phyloP scores from a whole-genome alignment of 64 coral and sea anemone genomes.

The Porites australiensis region DNA sequence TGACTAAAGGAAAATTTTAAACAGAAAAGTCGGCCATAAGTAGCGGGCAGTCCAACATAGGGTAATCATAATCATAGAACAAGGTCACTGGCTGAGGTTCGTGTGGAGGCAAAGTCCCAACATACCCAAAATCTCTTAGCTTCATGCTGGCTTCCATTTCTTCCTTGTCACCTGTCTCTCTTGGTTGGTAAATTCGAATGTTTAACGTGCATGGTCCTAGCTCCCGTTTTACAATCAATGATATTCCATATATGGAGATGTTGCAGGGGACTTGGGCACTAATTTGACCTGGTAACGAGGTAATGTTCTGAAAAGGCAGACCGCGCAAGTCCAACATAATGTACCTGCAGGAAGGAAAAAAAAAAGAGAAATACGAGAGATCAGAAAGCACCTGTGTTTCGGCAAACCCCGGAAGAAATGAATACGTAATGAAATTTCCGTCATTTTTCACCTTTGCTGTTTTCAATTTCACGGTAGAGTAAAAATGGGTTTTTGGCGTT shows the following conservation, averaged over 20 bases:
- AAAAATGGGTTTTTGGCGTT: no score
- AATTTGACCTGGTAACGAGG: slow-evolving; percentile 16
- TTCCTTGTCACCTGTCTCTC: slow-evolving; percentile 31
- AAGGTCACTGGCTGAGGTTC: slow-evolving; percentile 32
- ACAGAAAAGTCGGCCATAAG: slow-evolving; percentile 67
- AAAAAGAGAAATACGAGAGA: background rate
- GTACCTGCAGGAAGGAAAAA: background rate
- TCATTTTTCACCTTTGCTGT: no score
- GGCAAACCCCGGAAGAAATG: no score
- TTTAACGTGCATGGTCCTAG: slow-evolving; percentile 48
- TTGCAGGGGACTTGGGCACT: slow-evolving; percentile 40
- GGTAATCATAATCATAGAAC: slow-evolving; percentile 89
- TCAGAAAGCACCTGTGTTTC: no score
- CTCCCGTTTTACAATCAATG: slow-evolving; percentile 42
- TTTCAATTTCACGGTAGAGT: no score
- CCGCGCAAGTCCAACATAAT: slow-evolving; percentile 26
- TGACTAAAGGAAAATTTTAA: background rate
- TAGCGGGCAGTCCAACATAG: slow-evolving; percentile 69
- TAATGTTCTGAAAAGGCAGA: background rate
- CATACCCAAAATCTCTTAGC: slow-evolving; percentile 69
- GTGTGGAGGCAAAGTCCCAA: slow-evolving; percentile 44
- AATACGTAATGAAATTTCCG: no score
- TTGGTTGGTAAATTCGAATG: slow-evolving; percentile 27
- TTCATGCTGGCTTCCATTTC: slow-evolving; percentile 55
- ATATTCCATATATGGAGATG: slow-evolving; percentile 71